These are phyloP conservation scores for Galerucella nymphaeae DNA, from an alignment of 2,888 invertebrate species.

Conservation along the genomic window DNA sequence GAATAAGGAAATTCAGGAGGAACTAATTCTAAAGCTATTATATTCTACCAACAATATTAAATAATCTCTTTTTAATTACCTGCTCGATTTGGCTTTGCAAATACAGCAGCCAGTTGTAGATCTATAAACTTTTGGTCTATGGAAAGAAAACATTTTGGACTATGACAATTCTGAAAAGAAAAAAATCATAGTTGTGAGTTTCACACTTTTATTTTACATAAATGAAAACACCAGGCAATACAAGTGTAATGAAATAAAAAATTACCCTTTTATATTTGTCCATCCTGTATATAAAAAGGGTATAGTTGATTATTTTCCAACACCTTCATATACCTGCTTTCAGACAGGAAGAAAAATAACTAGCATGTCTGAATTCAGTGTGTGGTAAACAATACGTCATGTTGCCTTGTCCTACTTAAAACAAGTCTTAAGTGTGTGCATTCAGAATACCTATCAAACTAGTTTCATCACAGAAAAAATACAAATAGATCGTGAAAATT, in stretches of 20 bases:
- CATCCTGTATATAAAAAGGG: conserved; percentile 12
- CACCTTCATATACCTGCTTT: conserved; percentile 41
- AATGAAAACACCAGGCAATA: too few relatives aligned
- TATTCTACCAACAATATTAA: neutral
- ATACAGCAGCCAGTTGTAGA: conserved; percentile 87
- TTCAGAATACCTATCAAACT: conserved; percentile 19
- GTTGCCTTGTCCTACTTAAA: conserved; percentile 36
- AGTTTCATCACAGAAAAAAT: neutral
- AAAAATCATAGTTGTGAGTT: neutral
- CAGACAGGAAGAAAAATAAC: conserved; percentile 18
- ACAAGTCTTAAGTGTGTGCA: conserved; percentile 26
- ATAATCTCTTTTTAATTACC: conserved; percentile 64
- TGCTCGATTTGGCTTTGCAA: conserved; percentile 87
- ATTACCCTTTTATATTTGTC: neutral
- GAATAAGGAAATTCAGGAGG: too few relatives aligned
- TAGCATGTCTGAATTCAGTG: conserved; percentile 8
- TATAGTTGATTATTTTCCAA: neutral
- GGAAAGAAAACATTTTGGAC: conserved; percentile 82
- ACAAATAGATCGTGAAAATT: neutral
- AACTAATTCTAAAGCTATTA: too few relatives aligned
- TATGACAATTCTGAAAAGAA: conserved; percentile 12
- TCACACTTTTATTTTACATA: too few relatives aligned
- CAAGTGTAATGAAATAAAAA: neutral
- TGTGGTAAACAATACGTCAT: conserved; percentile 31
- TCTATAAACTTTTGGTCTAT: conserved; percentile 87